A percentile compares a stretch with the other conserved stretches of the same genome.
Conservation (phyloP, 2,888 invertebrate species). For the Trichacis sp. region DNA sequence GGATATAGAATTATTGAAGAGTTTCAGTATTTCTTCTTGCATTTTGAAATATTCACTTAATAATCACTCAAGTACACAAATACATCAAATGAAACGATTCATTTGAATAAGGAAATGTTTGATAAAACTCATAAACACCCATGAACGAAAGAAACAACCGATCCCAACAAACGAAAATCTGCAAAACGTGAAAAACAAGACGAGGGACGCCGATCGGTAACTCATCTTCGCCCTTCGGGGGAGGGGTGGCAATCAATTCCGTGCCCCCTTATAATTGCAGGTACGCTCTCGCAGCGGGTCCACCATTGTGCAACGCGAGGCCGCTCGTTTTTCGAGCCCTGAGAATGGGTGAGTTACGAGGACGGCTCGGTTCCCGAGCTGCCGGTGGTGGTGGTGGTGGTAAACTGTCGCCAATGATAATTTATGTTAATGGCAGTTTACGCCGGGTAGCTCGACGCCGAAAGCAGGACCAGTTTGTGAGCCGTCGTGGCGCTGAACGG, state of each 20-base stretch:
- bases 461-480: constrained; percentile 61
- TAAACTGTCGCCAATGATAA: constrained; percentile 75
- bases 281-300: constrained; percentile 42
- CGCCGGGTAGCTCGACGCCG: constrained; percentile 52
- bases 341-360: constrained; percentile 43
- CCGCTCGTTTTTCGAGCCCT: constrained; percentile 31
- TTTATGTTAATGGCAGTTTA: constrained; percentile 70
- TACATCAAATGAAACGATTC: no score
- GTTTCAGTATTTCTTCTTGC: no score
- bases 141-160: no score
- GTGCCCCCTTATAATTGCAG: constrained; percentile 40
- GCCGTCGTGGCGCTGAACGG: constrained; percentile 60
- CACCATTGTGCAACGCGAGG: constrained; percentile 37
- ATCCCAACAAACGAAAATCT: neutral
- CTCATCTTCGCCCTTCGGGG: constrained; percentile 35
- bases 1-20: no score
- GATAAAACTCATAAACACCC: no score
- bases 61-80: no score
- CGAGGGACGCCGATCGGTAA: no score
- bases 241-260: constrained; percentile 37
- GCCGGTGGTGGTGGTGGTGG: constrained; percentile 47
- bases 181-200: constrained; percentile 34
- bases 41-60: no score
- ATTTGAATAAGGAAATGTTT: no score
- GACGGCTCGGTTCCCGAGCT: constrained; percentile 40